These are phyloP conservation scores for Dendrocincla tyrannina DNA, from an alignment of 2,797 vertebrate species.

Conservation along the genomic window DNA sequence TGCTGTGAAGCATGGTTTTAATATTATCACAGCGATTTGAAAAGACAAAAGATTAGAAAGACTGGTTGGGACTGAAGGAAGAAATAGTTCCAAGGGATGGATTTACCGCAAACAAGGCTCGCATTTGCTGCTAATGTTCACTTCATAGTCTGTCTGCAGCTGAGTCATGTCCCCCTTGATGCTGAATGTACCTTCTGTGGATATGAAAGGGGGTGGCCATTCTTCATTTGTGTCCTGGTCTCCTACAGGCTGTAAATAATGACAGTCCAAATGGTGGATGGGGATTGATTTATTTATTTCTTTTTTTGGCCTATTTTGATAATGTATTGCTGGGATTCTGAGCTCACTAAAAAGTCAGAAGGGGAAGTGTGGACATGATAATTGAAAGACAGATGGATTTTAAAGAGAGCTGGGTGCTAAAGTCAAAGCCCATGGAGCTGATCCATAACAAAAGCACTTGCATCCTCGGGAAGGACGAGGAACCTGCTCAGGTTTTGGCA, in stretches of 20 bases:
- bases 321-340: not conserved
- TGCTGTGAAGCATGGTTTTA: conserved; percentile 62
- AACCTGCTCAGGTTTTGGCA: not conserved
- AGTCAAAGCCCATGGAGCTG: not conserved
- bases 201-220: not conserved
- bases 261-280: not conserved
- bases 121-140: not conserved
- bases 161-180: conserved; percentile 7
- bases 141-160: not conserved
- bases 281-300: not conserved
- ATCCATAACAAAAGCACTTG: not conserved
- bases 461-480: fast-evolving
- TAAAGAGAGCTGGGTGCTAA: not conserved
- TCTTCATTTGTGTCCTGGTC: not conserved
- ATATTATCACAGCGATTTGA: conserved; percentile 55
- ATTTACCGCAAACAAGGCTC: not conserved
- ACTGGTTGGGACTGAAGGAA: not conserved
- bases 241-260: not conserved
- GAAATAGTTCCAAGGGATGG: conserved; percentile 49
- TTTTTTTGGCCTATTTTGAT: not conserved
- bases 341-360: not conserved
- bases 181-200: not conserved
- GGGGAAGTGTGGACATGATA: not conserved
- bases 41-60: conserved; percentile 60
- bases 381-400: not conserved